These are phyloP conservation scores for Blastobasis lacticolella DNA, from an alignment of 2,888 invertebrate species.

Conservation along the genomic window DNA sequence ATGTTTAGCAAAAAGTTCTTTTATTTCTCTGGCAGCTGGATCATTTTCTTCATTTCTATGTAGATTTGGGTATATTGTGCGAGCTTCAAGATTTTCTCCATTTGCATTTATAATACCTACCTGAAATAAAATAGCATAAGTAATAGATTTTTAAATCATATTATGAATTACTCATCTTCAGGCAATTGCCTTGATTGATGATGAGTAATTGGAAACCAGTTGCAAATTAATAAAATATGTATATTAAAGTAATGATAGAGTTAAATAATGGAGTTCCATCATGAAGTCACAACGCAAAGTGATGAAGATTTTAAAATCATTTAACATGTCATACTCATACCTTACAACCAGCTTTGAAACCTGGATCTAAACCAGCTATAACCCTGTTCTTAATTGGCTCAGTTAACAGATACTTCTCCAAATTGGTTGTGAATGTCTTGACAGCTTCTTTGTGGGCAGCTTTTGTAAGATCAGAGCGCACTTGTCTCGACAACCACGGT, in stretches of 20 bases:
- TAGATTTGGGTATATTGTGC: conserved; percentile 79
- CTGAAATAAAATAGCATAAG: conserved; percentile 21
- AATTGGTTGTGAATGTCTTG: conserved; percentile 87
- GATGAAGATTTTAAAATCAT: too few relatives aligned
- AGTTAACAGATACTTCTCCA: conserved; percentile 86
- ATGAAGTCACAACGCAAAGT: too few relatives aligned
- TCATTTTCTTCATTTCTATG: conserved; percentile 49
- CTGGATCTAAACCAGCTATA: conserved; percentile 92
- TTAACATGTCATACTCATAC: conserved; percentile 30
- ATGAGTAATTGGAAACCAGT: too few relatives aligned
- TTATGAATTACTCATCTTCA: too few relatives aligned
- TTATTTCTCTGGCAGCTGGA: conserved; percentile 55
- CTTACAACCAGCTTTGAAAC: conserved; percentile 92
- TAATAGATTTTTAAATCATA: too few relatives aligned
- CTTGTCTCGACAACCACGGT: conserved; percentile 79
- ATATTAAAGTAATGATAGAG: too few relatives aligned
- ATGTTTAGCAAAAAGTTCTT: conserved; percentile 71
- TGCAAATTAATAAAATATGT: too few relatives aligned
- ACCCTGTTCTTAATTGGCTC: conserved; percentile 86
- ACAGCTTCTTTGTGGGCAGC: conserved; percentile 88
- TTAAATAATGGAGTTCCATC: too few relatives aligned
- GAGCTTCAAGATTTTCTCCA: conserved; percentile 80
- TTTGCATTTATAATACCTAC: conserved; percentile 82
- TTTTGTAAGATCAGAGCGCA: conserved; percentile 82
- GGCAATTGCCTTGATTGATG: too few relatives aligned